Base-by-base conservation (phyloP, 2,888 invertebrate genomes). In the Agrochola lota region DNA sequence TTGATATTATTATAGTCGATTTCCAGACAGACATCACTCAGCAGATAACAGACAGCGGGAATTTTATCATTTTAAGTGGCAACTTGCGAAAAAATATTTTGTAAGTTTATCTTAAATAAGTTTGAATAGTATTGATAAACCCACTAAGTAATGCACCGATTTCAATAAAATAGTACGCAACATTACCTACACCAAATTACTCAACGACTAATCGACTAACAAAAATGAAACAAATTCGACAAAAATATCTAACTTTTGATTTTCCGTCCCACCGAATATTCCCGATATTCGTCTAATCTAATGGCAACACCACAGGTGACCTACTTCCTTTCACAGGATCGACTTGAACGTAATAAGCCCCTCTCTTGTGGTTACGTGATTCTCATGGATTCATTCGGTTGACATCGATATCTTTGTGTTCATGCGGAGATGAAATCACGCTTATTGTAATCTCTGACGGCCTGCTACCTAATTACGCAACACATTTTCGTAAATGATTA, bases 271-370 rank as follows among this genome's bases (percentile, higher is more conserved):
- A 57, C 30, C 63, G 55, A 71, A 70, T 72, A 59, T 74, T 57
- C 55, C 43, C 55, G 72, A 59, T 68, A 71, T 77, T 74, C 11
- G 59, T 43, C 57, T 68, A 62, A 75, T 81, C 23, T 72, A 75
- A 75, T 81, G 72, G 71, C 80, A 81, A 72, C 77, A 87, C 77
- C 72, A 74, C 76, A 79, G 87, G 80, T 88, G 87, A 87, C 87
- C 87, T 81, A 88, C 81, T 88, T 88, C 70, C 77, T 77, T 23
- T 49, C 67, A 26, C 63, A 52, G 74, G 70, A 84, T 85, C 71
- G 77, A 70, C 46, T 78, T 71, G 71, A 77, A 73, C 63, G 71
- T 87, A 77, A 70, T 87, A 77, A 70, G 62, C 74, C 67, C 71
- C 59, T 30, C 70, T 75, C 70, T 69, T 68, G 85, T 20, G 78